Conservation (phyloP, 1,140 invertebrate genomes). For the Zaprionus nigranus region DNA sequence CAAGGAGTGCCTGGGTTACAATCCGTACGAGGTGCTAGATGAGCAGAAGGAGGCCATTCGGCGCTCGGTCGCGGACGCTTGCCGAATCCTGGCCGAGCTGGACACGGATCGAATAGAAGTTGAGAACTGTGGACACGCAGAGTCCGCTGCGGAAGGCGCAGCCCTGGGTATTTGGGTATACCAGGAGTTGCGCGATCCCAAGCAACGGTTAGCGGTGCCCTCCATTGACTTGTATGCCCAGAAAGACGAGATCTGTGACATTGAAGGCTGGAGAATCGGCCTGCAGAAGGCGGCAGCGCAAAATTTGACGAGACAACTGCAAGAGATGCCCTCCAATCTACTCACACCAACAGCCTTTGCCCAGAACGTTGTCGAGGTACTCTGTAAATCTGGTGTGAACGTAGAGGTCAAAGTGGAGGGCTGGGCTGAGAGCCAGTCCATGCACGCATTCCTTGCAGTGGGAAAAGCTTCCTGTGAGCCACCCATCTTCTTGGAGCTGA, state of each 20-base stretch:
- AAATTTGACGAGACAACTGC: slow-evolving; percentile 91
- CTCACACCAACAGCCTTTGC: slow-evolving; percentile 94
- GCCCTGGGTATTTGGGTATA: slow-evolving; percentile 85
- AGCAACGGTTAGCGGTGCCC: slow-evolving; percentile 57
- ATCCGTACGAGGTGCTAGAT: slow-evolving; percentile 88
- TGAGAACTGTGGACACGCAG: slow-evolving; percentile 90
- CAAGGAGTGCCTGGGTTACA: slow-evolving; percentile 86
- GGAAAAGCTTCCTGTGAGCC: slow-evolving; percentile 90
- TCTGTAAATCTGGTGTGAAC: slow-evolving; percentile 86
- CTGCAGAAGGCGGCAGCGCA: slow-evolving; percentile 91
- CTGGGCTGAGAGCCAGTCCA: slow-evolving; percentile 91
- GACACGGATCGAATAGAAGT: slow-evolving; percentile 88
- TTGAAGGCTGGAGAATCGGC: slow-evolving; percentile 89
- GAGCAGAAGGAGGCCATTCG: slow-evolving; percentile 90
- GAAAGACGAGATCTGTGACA: slow-evolving; percentile 85
- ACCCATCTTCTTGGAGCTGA: slow-evolving; percentile 91
- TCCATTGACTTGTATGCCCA: slow-evolving; percentile 83
- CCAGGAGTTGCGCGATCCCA: slow-evolving; percentile 81
- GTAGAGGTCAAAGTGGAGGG: slow-evolving; percentile 87
- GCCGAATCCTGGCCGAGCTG: slow-evolving; percentile 57
- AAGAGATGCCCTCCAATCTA: slow-evolving; percentile 94
- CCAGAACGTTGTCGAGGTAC: slow-evolving; percentile 86
- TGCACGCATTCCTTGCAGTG: slow-evolving; percentile 92
- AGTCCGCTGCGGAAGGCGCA: slow-evolving; percentile 91
- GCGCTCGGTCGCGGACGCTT: slow-evolving; percentile 89